Conservation (phyloP, 2,797 vertebrate species). For the Thalassophryne amazonica region DNA sequence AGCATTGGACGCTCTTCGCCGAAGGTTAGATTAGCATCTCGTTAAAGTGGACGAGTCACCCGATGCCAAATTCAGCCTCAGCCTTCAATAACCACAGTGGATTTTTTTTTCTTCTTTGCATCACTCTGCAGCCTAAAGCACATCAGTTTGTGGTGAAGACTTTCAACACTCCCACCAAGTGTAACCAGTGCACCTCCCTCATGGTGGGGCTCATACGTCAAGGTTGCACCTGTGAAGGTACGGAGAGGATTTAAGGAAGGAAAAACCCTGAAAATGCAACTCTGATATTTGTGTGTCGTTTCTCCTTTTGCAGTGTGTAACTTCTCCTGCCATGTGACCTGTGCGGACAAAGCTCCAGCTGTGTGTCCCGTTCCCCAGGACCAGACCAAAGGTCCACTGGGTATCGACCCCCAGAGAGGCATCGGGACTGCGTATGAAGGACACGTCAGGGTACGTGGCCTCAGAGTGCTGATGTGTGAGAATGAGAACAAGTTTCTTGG, state of each 20-base stretch:
- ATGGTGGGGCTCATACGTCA: slow-evolving; percentile 98
- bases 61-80: background rate
- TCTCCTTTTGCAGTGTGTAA: slow-evolving; percentile 84
- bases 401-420: slow-evolving; percentile 95
- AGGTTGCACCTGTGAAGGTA: slow-evolving; percentile 97
- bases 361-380: slow-evolving; percentile 94
- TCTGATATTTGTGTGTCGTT: background rate
- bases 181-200: slow-evolving; percentile 96
- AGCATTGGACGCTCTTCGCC: slow-evolving; percentile 85
- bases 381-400: slow-evolving; percentile 94
- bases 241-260: background rate
- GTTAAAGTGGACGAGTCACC: background rate
- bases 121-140: slow-evolving; percentile 87
- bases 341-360: slow-evolving; percentile 96
- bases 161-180: slow-evolving; percentile 92
- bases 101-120: background rate
- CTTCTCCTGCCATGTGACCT: slow-evolving; percentile 98
- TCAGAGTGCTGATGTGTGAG: too few species aligned
- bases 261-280: background rate
- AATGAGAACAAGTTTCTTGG: too few species aligned
- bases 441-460: slow-evolving; percentile 92
- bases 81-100: background rate
- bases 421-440: slow-evolving; percentile 97
- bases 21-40: slow-evolving; percentile 77
- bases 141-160: slow-evolving; percentile 98